phyloP scores from a whole-genome alignment of 2,113 vertebrate species.

The Bubo scandiacus region DNA sequence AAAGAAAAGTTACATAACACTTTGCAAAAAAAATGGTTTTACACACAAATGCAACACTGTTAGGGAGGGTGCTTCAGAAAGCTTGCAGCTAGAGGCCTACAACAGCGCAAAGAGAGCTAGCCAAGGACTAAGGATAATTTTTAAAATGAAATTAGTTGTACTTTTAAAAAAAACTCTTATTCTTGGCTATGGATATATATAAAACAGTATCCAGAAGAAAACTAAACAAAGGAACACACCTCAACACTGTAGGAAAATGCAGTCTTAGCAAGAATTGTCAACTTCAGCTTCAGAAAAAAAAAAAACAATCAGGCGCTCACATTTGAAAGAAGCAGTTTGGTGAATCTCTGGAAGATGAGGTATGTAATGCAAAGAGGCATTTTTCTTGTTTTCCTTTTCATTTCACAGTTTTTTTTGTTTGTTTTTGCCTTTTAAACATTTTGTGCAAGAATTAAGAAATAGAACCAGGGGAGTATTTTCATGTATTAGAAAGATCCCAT shows the following conservation, averaged over 20 bases:
- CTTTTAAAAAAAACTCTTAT: neutral
- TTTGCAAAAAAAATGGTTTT: slow-evolving; percentile 29
- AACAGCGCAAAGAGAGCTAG: slow-evolving; percentile 74
- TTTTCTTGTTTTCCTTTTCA: slow-evolving; percentile 2
- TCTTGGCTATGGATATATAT: slow-evolving; percentile 7
- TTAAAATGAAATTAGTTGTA: slow-evolving; percentile 13
- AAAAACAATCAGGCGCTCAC: neutral
- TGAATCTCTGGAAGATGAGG: slow-evolving; percentile 77
- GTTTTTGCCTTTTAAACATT: slow-evolving; percentile 40
- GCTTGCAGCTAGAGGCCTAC: slow-evolving; percentile 77
- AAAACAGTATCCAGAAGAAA: slow-evolving; percentile 22
- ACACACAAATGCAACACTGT: slow-evolving; percentile 67
- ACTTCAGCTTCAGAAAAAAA: slow-evolving; percentile 33
- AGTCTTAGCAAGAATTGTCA: slow-evolving; percentile 25
- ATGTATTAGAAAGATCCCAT: slow-evolving; percentile 41
- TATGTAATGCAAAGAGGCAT: slow-evolving; percentile 78
- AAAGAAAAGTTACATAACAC: slow-evolving; percentile 63
- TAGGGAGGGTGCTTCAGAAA: slow-evolving; percentile 79
- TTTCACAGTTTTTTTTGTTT: slow-evolving; percentile 77
- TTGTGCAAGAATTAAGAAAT: slow-evolving; percentile 71
- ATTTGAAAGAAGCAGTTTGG: slow-evolving; percentile 58
- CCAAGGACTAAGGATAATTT: slow-evolving; percentile 31
- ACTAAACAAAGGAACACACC: slow-evolving; percentile 25
- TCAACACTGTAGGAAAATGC: slow-evolving; percentile 38
- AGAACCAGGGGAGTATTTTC: slow-evolving; percentile 56